Evolutionary conservation across 2,888 invertebrate species (phyloP).

Genomic region (Stenodema calcarata): DNA sequence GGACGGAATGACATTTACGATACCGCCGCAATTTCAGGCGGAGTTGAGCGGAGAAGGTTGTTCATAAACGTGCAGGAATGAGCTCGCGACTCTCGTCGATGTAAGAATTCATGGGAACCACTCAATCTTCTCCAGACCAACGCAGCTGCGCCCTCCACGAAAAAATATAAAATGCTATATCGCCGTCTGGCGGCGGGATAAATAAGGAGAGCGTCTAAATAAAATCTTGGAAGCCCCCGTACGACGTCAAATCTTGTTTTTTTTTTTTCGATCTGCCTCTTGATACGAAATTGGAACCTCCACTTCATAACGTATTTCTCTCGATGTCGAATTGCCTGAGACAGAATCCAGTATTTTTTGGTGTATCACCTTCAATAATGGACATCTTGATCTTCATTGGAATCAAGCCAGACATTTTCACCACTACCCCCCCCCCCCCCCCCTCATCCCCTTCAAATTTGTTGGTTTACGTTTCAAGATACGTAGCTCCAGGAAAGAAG

Average conservation of each 20-base stretch:
- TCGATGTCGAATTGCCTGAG: not conserved
- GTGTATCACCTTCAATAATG: no score
- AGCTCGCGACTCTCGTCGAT: not conserved
- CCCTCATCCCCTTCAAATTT: no score
- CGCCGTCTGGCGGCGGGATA: not conserved
- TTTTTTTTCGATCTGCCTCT: slow-evolving; percentile 12
- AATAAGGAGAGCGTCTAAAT: not conserved
- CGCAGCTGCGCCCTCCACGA: not conserved
- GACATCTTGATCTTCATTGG: no score
- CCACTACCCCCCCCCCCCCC: no score
- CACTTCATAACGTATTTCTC: not conserved
- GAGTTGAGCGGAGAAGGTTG: not conserved
- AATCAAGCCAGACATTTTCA: no score
- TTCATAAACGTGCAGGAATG: not conserved
- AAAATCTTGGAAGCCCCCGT: not conserved
- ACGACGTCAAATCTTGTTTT: not conserved
- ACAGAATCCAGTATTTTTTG: not conserved
- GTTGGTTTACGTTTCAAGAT: no score
- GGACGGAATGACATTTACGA: not conserved
- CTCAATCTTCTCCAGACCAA: not conserved
- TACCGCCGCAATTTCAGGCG: not conserved
- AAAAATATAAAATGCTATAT: not conserved
- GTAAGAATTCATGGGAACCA: not conserved
- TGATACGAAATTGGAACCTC: slow-evolving; percentile 28
- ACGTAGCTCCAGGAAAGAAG: no score